Evolutionary conservation across 2,888 invertebrate species (phyloP), one percentile per base, ranked within the genome.

Genomic region (Archips crataeganus): DNA sequence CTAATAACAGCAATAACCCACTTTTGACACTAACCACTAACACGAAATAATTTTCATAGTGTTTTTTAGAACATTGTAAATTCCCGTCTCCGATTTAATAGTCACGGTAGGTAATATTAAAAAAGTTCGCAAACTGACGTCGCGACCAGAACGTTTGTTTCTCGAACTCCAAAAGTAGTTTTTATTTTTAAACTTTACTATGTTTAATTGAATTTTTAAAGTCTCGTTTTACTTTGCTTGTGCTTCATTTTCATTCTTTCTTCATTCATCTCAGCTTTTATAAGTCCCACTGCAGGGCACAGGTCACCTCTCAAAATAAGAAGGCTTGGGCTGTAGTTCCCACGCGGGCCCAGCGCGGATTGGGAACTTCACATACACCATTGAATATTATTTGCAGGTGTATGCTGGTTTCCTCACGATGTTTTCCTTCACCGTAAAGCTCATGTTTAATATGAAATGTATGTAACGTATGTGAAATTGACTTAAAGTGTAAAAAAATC

Each of bases 91-190:
- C 0, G n/a, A 11, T 49, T 13, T n/a, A 13, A 49, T 49, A 49
- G 49, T 49, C 49, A n/a, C 49, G 6, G 49, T n/a, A n/a, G 6
- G 49, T n/a, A n/a, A 49, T 49, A 54, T 54, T 54, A 54, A 54
- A 15, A 54, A 15, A 15, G 23, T 54, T 54, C 51, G n/a, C 13
- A n/a, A n/a, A 49, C 49, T 49, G 6, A 2, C 15, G 23, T 8
- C 51, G 23, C 23, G 23, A 15, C 23, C 8, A 5, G 49, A 9
- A 54, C 15, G 51, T 54, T 54, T 23, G 23, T 23, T 23, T n/a
- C 15, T 23, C 51, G 23, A 15, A 23, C 23, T 54, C 9, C 5
- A 54, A 23, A 23, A 54, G 4, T 54, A n/a, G 4, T n/a, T 54
- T 54, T 23, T 23, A 23, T 54, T 54, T 15, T 54, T 8, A 54